These are phyloP conservation scores for Lota lota DNA, from an alignment of 2,113 vertebrate genomes.

Conservation along the genomic window DNA sequence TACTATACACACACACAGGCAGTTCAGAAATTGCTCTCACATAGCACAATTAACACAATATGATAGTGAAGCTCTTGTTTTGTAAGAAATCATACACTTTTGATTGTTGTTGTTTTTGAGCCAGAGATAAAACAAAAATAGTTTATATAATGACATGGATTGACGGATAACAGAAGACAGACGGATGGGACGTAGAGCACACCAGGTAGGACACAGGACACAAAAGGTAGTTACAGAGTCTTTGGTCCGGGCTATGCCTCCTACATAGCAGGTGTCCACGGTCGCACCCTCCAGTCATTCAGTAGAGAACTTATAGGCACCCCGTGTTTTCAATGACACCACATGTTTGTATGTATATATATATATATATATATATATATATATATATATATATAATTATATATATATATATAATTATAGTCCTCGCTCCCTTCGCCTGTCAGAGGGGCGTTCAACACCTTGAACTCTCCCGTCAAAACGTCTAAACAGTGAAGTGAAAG, in stretches of 20 bases:
- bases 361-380: too few relatives aligned
- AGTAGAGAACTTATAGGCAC: slow-evolving; percentile 59
- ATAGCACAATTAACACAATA: slow-evolving; percentile 20
- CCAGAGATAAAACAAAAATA: slow-evolving; percentile 31
- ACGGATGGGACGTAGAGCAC: slow-evolving; percentile 33
- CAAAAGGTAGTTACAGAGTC: slow-evolving; percentile 37
- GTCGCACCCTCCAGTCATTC: slow-evolving; percentile 54
- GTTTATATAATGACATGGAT: slow-evolving; percentile 43
- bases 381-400: neutral
- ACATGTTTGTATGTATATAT: neutral
- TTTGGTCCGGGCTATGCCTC: slow-evolving; percentile 59
- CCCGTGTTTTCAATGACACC: slow-evolving; percentile 56
- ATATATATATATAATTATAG: slow-evolving; percentile 21
- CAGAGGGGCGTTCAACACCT: slow-evolving; percentile 36
- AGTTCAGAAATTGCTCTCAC: slow-evolving; percentile 23
- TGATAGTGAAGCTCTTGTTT: slow-evolving; percentile 23
- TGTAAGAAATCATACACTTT: slow-evolving; percentile 37
- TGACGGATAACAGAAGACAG: slow-evolving; percentile 38
- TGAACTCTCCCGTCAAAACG: slow-evolving; percentile 8
- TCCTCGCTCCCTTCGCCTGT: slow-evolving; percentile 55
- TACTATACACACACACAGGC: slow-evolving; percentile 19
- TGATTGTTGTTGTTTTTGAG: slow-evolving; percentile 34
- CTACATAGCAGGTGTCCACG: slow-evolving; percentile 74
- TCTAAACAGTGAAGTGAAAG: slow-evolving; percentile 42
- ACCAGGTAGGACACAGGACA: slow-evolving; percentile 33